Base-by-base conservation (phyloP, 1,140 invertebrate genomes). In the Battus philenor region DNA sequence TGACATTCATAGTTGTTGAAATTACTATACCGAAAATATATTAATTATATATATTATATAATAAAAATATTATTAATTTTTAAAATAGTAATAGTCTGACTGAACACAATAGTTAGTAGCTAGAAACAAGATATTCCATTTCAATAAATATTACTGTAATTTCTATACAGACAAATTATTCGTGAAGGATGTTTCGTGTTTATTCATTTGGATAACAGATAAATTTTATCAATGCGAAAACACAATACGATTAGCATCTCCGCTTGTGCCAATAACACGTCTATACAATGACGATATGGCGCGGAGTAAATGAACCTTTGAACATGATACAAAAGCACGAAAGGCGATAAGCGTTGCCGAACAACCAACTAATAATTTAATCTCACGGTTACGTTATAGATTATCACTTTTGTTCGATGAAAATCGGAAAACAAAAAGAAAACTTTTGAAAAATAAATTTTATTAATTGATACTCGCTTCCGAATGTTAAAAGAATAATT, bases 201-300 rank as follows among this genome's bases (percentile, higher is more conserved):
- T 61, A 58, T 54, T 75, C 65, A 69, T 63, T 62, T 63, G 64
- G 51, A 72, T 54, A 67, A 48, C 59, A 56, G 69, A 79, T 77
- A 78, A 44, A 63, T 50, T 59, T 54, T 74, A 72, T 76, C 71
- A 47, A 56, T 50, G 54, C 53, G 63, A 55, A 51, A 41, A 52
- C 38, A 44, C 32, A 60, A 60, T 65, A 59, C 52, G 41, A 36
- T 44, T 33, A 34, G 51, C 52, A 2, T 26, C 2, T 26, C 11
- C 27, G 27, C n/a, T 10, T 30, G n/a, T n/a, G n/a, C n/a, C n/a
- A n/a, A n/a, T n/a, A n/a, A n/a, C n/a, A n/a, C n/a, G n/a, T n/a
- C n/a, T n/a, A n/a, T n/a, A n/a, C n/a, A n/a, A n/a, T n/a, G n/a
- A n/a, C n/a, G n/a, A n/a, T n/a, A n/a, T n/a, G n/a, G n/a, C n/a